Base-by-base conservation (phyloP, 2,113 vertebrate genomes). In the Leucopsar rothschildi region DNA sequence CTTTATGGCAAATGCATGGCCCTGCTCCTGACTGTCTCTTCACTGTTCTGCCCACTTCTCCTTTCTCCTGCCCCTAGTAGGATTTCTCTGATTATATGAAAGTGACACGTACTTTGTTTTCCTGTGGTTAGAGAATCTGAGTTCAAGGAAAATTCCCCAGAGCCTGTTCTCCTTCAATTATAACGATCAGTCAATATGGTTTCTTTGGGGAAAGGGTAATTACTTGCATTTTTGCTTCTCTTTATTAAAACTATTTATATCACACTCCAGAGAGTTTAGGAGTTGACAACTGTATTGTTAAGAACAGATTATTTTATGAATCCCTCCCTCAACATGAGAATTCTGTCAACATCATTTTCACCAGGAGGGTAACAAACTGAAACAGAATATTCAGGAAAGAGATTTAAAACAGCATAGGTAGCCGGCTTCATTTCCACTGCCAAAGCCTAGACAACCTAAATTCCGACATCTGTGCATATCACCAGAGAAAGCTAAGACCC, bases 131-230 rank as follows among this genome's bases (percentile, higher is more conserved):
- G 27, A 83, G 63, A 93, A 82, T 77, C 24, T 24, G 18, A 91
- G 45, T 83, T 94, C 3, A 7, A 70, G 79, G 82, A 94, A 96
- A 90, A 91, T 55, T 29, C 86, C 85, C 39, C 17, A 15, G 45
- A 90, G 82, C 45, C 52, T 93, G 95, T 93, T 90, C n/a, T 71
- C n/a, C 49, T 91, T 88, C 76, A 66, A 61, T 93, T 92, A 90
- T 2, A 88, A 73, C 71, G 83, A 94, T 88, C 82, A 88, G 88
- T 73, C 85, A 93, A 73, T 66, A 92, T 5, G 29, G 66, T 82
- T 94, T 77, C 88, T 92, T 93, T 63, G 79, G 28, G 33, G 59
- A 92, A 90, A 94, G 21, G n/a, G 69, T 73, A 93, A 83, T 95
- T 92, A 88, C 63, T 90, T 80, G 71, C 33, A 81, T 86, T 90